Conservation (phyloP, 64 coral and sea anemone genomes). For the Actinia equina region DNA sequence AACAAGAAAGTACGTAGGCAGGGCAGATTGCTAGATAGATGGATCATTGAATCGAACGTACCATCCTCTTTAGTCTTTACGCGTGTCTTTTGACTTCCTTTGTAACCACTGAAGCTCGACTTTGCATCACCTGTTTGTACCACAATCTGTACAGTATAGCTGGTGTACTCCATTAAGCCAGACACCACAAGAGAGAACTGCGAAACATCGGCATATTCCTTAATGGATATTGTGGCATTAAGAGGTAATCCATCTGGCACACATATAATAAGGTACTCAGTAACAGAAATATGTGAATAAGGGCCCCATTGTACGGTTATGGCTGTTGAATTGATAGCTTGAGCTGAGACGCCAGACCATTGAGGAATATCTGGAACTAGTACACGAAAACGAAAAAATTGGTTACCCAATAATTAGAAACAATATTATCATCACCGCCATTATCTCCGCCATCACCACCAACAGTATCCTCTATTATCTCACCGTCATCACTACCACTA, state of each 20-base stretch:
- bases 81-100: not conserved
- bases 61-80: not conserved
- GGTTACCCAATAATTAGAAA: not conserved
- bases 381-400: not conserved
- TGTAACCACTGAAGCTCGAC: not conserved
- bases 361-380: not conserved
- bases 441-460: too few species aligned
- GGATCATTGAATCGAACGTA: not conserved
- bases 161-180: not conserved
- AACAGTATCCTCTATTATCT: too few species aligned
- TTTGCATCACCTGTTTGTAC: not conserved
- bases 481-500: not conserved
- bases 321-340: not conserved
- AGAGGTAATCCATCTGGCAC: not conserved
- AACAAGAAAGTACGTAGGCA: too few species aligned
- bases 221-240: not conserved
- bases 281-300: not conserved
- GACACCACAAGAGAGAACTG: not conserved
- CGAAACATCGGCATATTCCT: not conserved
- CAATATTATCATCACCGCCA: too few species aligned
- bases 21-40: too few species aligned
- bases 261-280: constrained; percentile 4
- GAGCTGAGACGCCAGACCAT: not conserved
- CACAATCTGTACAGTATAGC: not conserved
- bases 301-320: not conserved